phyloP scores from a whole-genome alignment of 2,113 vertebrate species.

The Accipiter virgatus region DNA sequence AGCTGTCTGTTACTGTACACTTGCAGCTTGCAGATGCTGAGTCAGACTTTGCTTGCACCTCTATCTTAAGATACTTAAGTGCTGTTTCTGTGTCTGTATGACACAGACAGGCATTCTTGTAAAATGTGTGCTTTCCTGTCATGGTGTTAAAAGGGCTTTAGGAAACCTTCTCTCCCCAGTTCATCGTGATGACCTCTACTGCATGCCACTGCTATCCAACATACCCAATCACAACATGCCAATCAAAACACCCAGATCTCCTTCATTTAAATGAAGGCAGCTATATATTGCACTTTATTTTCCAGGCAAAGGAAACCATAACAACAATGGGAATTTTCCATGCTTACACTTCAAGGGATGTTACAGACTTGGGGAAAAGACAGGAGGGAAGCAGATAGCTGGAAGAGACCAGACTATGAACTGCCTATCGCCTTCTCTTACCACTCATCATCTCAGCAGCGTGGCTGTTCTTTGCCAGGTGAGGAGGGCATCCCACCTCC shows the following conservation, averaged over 20 bases:
- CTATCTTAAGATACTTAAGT: neutral
- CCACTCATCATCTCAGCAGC: neutral
- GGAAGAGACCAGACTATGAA: neutral
- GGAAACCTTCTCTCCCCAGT: neutral
- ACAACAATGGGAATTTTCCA: neutral
- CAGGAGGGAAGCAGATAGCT: neutral
- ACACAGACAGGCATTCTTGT: neutral
- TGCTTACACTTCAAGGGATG: neutral
- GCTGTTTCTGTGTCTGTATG: neutral
- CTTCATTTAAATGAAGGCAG: neutral
- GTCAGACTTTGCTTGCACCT: neutral
- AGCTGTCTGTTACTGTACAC: neutral
- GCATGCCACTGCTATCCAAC: accelerated
- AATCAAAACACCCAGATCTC: neutral
- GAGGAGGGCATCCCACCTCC: neutral
- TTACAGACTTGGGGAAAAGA: neutral
- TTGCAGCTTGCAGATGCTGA: neutral
- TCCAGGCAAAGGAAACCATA: neutral
- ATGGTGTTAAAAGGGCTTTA: neutral
- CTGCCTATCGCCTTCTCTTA: neutral
- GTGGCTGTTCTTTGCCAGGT: neutral
- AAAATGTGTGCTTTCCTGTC: neutral
- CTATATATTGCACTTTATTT: neutral
- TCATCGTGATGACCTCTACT: neutral
- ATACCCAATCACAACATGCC: neutral